Percentiles rank a stretch among this genome's conserved stretches.
These are phyloP conservation scores for Nilaparvata lugens DNA, from an alignment of 1,140 invertebrate genomes.

Conservation along the genomic window DNA sequence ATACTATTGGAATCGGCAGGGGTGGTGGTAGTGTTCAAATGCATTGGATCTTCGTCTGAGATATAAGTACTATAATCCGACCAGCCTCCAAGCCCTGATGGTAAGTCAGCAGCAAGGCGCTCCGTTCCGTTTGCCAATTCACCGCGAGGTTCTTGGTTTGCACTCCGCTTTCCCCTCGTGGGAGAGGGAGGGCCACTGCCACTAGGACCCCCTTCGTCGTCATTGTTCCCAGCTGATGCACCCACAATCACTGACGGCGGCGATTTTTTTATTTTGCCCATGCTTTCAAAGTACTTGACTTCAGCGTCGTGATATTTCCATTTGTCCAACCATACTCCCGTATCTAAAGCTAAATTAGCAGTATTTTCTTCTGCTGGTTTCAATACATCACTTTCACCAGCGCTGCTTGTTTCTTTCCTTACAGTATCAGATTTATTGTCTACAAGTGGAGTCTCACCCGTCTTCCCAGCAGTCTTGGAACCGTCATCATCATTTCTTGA, in stretches of 20 bases:
- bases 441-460: not conserved
- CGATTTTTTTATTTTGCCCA: not conserved
- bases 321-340: conserved; percentile 25
- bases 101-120: conserved; percentile 59
- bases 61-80: conserved; percentile 74
- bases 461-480: not conserved
- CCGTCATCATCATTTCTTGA: not conserved
- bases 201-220: conserved; percentile 11
- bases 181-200: conserved; percentile 45
- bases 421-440: not conserved
- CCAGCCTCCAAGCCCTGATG: conserved; percentile 71
- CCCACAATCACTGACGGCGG: not conserved
- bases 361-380: conserved; percentile 6
- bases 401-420: not conserved
- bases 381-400: not conserved
- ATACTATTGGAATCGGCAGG: not conserved
- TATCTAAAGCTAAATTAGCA: conserved; percentile 15
- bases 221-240: conserved; percentile 12
- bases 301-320: conserved; percentile 30
- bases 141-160: conserved; percentile 25
- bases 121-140: conserved; percentile 41
- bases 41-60: conserved; percentile 33
- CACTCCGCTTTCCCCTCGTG: conserved; percentile 32
- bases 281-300: conserved; percentile 11
- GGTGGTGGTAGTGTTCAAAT: not conserved